Evolutionary conservation across 2,888 invertebrate genomes (phyloP).

Genomic region (Drosophila ezoana): DNA sequence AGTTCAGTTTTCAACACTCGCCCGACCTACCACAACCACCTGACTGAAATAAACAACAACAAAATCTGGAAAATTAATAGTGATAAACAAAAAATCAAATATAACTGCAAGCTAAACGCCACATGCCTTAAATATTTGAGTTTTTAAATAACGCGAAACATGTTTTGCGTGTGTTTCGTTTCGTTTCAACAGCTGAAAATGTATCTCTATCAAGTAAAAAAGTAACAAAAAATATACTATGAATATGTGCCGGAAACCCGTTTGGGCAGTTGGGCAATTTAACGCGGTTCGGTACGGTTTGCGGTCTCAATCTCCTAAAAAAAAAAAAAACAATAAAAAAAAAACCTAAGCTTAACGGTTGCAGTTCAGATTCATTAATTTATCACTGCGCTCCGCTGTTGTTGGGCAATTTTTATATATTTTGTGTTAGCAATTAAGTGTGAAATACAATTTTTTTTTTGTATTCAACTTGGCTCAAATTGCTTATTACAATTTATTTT

Average conservation of each 20-base stretch:
- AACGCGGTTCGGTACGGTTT: conserved; percentile 30
- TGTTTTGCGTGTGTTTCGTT: conserved; percentile 46
- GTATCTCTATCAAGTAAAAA: conserved; percentile 30
- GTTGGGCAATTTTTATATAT: conserved; percentile 69
- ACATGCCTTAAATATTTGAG: conserved; percentile 69
- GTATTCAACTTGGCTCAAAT: conserved; percentile 4
- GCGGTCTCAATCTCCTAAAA: conserved; percentile 42
- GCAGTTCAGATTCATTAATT: conserved; percentile 76
- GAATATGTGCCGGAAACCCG: conserved; percentile 57
- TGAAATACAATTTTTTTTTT: conserved; percentile 60
- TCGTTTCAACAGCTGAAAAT: conserved; percentile 35
- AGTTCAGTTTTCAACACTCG: conserved; percentile 49
- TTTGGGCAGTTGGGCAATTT: conserved; percentile 66
- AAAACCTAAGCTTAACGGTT: conserved; percentile 47
- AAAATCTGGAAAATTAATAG: conserved; percentile 35
- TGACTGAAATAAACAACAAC: conserved; percentile 21
- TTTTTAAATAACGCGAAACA: conserved; percentile 60
- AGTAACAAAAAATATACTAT: conserved; percentile 7
- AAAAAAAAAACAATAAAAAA: background rate
- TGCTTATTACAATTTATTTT: conserved; percentile 44
- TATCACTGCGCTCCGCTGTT: conserved; percentile 55
- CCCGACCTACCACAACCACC: conserved; percentile 73
- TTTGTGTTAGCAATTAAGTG: conserved; percentile 75
- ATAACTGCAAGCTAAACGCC: conserved; percentile 46
- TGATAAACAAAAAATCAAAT: conserved; percentile 30